Conservation (phyloP, 2,888 invertebrate species). For the Pandemis heparana region DNA sequence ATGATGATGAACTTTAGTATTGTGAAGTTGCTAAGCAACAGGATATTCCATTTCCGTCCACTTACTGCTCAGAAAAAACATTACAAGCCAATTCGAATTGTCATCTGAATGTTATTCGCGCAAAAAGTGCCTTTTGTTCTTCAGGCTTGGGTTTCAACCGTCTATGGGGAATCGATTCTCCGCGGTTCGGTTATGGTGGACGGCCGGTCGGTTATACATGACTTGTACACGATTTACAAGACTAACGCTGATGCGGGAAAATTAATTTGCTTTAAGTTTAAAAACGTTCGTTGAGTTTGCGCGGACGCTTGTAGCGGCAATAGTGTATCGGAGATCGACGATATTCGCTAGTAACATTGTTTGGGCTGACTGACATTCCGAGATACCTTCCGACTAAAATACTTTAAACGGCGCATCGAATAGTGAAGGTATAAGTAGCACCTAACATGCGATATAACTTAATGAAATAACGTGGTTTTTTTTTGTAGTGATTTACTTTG, state of each 20-base stretch:
- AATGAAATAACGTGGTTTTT: too few species aligned
- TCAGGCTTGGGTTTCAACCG: constrained; percentile 10
- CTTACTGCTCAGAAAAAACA: constrained; percentile 1
- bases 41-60: constrained; percentile 17
- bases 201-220: constrained; percentile 50
- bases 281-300: not conserved
- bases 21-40: not conserved
- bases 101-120: constrained; percentile 8
- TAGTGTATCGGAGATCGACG: too few species aligned
- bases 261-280: constrained; percentile 43
- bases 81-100: constrained; percentile 6
- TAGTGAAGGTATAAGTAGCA: too few species aligned
- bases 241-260: constrained; percentile 41
- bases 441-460: too few species aligned
- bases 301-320: not conserved
- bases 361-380: too few species aligned
- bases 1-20: not conserved
- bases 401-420: too few species aligned
- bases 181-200: constrained; percentile 59
- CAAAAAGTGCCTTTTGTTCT: constrained; percentile 27
- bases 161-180: constrained; percentile 58
- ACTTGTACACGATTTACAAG: constrained; percentile 50
- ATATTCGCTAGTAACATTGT: too few species aligned
- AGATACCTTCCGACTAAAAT: too few species aligned
- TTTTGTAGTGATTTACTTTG: too few species aligned